phyloP scores from a whole-genome alignment of 2,797 vertebrate species.

The Clarias fuscus region DNA sequence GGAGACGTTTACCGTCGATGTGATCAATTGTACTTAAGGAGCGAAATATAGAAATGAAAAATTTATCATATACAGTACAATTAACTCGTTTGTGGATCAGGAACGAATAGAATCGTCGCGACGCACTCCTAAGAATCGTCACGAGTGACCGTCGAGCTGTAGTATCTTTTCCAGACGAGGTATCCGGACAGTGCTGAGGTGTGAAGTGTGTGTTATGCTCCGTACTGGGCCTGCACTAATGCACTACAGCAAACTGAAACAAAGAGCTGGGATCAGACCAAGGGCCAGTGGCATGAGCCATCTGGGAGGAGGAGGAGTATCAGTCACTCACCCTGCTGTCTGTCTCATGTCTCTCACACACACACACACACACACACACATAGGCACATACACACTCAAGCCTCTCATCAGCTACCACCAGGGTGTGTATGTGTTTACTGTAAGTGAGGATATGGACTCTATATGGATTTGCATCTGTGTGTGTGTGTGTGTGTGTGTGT shows the following conservation, averaged over 20 bases:
- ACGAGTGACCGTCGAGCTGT: constrained; percentile 10
- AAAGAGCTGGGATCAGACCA: constrained; percentile 76
- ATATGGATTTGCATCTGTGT: constrained; percentile 37
- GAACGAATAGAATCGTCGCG: constrained; percentile 38
- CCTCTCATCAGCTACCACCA: constrained; percentile 34
- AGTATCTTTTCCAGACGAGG: constrained; percentile 11
- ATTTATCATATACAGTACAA: constrained; percentile 55
- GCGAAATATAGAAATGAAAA: constrained; percentile 45
- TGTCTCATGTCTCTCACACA: constrained; percentile 54
- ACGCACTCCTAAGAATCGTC: constrained; percentile 5
- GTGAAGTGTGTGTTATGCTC: background rate
- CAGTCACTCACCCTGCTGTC: constrained; percentile 76
- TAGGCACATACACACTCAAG: constrained; percentile 35
- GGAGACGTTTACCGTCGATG: constrained; percentile 51
- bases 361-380: constrained; percentile 28
- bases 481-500: constrained; percentile 33
- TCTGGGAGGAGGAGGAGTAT: constrained; percentile 75
- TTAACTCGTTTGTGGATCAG: constrained; percentile 35
- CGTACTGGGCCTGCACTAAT: constrained; percentile 70
- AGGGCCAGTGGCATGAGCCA: constrained; percentile 79
- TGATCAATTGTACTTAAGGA: constrained; percentile 53
- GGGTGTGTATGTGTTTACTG: constrained; percentile 53
- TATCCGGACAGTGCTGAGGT: constrained; percentile 50
- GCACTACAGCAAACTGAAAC: constrained; percentile 78
- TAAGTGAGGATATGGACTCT: constrained; percentile 39